Conservation (phyloP, 2,797 vertebrate genomes). For the Halcyon badia region DNA sequence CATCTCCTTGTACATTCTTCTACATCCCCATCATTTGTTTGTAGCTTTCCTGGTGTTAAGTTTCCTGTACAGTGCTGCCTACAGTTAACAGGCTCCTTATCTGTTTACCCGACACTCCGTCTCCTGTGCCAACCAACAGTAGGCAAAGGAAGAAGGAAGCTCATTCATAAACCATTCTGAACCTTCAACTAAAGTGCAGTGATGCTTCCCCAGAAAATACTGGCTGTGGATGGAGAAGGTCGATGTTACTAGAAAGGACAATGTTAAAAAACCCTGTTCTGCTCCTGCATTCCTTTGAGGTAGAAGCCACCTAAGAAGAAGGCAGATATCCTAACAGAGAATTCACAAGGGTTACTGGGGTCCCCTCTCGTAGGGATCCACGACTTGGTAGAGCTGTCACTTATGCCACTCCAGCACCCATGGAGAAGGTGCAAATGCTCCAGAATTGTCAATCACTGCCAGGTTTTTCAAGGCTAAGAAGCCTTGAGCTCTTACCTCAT, state of each 20-base stretch:
- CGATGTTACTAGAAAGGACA: background rate
- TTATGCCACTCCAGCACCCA: background rate
- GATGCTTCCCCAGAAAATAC: background rate
- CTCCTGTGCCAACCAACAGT: background rate
- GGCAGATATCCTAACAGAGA: background rate
- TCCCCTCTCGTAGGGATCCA: background rate
- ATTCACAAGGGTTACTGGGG: background rate
- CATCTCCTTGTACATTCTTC: background rate
- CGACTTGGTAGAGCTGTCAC: background rate
- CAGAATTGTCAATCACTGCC: background rate
- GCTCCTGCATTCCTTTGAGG: background rate
- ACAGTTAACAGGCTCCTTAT: background rate
- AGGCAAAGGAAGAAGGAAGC: background rate
- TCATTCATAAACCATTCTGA: background rate
- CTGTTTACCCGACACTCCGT: background rate
- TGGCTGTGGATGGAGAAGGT: background rate
- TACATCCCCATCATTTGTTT: background rate
- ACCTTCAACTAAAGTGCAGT: background rate
- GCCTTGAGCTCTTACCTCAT: background rate
- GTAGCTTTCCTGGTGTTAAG: background rate
- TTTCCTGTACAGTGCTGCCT: background rate
- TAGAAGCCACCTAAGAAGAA: background rate
- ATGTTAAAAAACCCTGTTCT: accelerated
- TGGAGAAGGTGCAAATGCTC: background rate
- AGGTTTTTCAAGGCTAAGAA: background rate